phyloP scores from a whole-genome alignment of 2,888 invertebrate genomes.

The Subacronicta megacephala region DNA sequence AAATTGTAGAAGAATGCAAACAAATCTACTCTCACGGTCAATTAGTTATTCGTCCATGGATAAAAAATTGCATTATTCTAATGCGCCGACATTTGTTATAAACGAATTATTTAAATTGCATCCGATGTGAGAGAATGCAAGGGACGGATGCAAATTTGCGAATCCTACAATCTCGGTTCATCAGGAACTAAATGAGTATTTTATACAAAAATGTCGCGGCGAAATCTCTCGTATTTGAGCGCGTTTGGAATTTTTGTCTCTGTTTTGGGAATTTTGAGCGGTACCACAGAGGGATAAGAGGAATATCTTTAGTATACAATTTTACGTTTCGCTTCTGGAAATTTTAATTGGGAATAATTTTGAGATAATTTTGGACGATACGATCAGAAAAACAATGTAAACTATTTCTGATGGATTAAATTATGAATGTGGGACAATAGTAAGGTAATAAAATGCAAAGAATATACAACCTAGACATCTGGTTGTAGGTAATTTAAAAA shows the following conservation, averaged over 20 bases:
- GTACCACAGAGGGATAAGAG: conserved; percentile 35
- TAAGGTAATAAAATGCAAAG: not conserved
- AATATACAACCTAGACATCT: conserved; percentile 24
- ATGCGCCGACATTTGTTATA: conserved; percentile 78
- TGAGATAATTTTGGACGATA: conserved; percentile 17
- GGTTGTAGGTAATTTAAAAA: not conserved
- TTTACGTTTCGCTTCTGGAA: conserved; percentile 16
- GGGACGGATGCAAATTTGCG: conserved; percentile 80
- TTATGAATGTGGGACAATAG: conserved; percentile 14
- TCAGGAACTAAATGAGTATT: conserved; percentile 82
- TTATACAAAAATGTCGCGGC: conserved; percentile 82
- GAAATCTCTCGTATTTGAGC: conserved; percentile 65
- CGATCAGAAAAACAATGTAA: conserved; percentile 5
- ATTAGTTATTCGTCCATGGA: conserved; percentile 74
- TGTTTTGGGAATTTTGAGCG: conserved; percentile 56
- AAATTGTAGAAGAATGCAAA: conserved; percentile 62
- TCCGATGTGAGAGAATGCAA: conserved; percentile 62
- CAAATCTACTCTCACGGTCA: conserved; percentile 77
- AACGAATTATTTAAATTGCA: conserved; percentile 84
- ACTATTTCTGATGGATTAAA: conserved; percentile 1
- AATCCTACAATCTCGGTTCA: conserved; percentile 77
- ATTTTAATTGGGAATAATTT: conserved; percentile 40
- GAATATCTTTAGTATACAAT: conserved; percentile 32
- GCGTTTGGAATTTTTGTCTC: conserved; percentile 59
- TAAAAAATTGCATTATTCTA: conserved; percentile 75